Evolutionary conservation across 2,888 invertebrate genomes (phyloP).

Genomic region (Conchocele bisecta): DNA sequence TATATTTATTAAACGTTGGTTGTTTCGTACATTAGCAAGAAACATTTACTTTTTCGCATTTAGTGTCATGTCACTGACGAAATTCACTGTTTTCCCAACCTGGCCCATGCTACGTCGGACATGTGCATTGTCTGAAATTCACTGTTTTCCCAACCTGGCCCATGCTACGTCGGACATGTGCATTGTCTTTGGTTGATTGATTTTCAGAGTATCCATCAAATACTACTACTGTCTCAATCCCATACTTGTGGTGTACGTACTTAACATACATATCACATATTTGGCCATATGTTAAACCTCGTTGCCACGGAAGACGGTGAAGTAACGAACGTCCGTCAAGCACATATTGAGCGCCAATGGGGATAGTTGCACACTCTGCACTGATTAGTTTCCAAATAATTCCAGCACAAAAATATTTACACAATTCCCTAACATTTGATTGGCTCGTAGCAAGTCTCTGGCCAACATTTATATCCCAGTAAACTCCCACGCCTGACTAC

Average conservation of each 20-base stretch:
- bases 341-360: slow-evolving; percentile 1
- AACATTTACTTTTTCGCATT: too few species aligned
- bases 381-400: background rate
- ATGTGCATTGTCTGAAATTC: too few species aligned
- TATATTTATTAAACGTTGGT: too few species aligned
- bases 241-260: background rate
- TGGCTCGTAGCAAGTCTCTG: too few species aligned
- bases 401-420: too few species aligned
- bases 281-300: background rate
- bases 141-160: background rate
- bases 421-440: too few species aligned
- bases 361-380: background rate
- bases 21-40: too few species aligned
- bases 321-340: slow-evolving; percentile 6
- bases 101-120: too few species aligned
- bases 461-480: too few species aligned
- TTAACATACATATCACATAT: slow-evolving; percentile 5
- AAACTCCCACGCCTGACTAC: too few species aligned
- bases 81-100: too few species aligned
- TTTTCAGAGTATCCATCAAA: slow-evolving; percentile 13
- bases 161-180: slow-evolving; percentile 8
- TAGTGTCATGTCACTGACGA: too few species aligned
- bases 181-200: slow-evolving; percentile 8
- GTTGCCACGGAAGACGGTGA: slow-evolving; percentile 7
- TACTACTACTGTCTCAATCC: background rate